phyloP scores from a whole-genome alignment of 1,140 invertebrate species.

The Aplysia californica region DNA sequence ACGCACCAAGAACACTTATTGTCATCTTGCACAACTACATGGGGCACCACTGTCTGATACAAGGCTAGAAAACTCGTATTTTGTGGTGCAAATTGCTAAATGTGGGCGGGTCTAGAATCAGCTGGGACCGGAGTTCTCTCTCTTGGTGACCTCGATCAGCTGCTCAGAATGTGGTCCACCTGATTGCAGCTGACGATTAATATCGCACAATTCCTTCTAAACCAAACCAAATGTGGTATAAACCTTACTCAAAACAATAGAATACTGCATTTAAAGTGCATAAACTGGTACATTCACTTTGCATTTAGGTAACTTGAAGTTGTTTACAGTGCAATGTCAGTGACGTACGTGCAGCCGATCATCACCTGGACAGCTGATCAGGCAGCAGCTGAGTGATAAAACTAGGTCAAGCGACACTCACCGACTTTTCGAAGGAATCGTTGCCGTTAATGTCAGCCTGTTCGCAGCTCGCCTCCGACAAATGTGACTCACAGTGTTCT shows the following conservation, averaged over 20 bases:
- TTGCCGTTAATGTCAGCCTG: conserved; percentile 8
- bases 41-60: neutral
- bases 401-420: conserved; percentile 34
- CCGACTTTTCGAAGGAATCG: conserved; percentile 14
- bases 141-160: conserved; percentile 25
- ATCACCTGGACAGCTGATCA: conserved; percentile 38
- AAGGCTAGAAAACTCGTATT: neutral
- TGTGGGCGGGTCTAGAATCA: conserved; percentile 26
- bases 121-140: conserved; percentile 1
- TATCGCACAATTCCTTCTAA: neutral
- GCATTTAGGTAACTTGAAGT: neutral
- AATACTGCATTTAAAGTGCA: no score
- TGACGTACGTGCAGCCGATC: conserved; percentile 24
- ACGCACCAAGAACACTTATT: neutral
- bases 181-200: neutral
- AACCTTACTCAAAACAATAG: neutral
- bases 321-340: neutral
- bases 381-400: conserved; percentile 25
- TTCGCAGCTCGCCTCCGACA: neutral
- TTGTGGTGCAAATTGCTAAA: neutral
- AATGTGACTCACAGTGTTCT: conserved; percentile 18
- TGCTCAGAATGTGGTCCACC: neutral
- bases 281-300: neutral
- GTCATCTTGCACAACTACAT: neutral
- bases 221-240: no score